Percentiles rank a stretch among this genome's conserved stretches.
These are phyloP conservation scores for Leptatherina wallacei DNA, from an alignment of 2,797 vertebrate genomes.

Conservation along the genomic window DNA sequence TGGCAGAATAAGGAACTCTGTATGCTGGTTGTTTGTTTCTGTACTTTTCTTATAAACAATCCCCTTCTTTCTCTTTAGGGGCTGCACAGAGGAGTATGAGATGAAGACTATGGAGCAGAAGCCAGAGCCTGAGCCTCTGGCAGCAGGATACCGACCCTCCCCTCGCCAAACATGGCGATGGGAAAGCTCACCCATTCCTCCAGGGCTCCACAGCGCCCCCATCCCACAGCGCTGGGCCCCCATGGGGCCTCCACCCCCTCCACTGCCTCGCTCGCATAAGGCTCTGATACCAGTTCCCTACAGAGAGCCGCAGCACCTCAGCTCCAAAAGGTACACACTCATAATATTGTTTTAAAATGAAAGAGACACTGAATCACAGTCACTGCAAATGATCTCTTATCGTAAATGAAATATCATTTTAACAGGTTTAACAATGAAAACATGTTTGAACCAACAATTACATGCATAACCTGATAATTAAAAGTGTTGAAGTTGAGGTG, in stretches of 20 bases:
- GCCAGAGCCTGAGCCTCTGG: constrained; percentile 83
- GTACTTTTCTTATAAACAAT: background rate
- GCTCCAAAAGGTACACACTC: constrained; percentile 84
- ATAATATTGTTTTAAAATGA: background rate
- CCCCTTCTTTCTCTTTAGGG: constrained; percentile 76
- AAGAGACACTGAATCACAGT: too few relatives aligned
- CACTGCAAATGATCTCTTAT: background rate
- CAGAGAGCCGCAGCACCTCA: constrained; percentile 87
- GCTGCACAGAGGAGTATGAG: constrained; percentile 91
- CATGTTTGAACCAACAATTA: background rate
- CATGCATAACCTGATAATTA: background rate
- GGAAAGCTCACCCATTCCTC: constrained; percentile 84
- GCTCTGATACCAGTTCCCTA: constrained; percentile 82
- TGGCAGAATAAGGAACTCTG: background rate
- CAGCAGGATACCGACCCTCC: constrained; percentile 82
- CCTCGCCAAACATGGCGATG: constrained; percentile 89
- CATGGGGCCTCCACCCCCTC: constrained; percentile 78
- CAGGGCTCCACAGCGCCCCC: constrained; percentile 79
- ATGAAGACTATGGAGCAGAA: constrained; percentile 90
- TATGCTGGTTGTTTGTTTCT: constrained; percentile 15
- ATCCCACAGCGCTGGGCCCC: constrained; percentile 84
- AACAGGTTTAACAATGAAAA: background rate
- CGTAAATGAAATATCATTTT: background rate
- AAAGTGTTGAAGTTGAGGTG: background rate
- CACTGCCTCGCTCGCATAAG: constrained; percentile 83